phyloP scores from a whole-genome alignment of 2,113 vertebrate genomes.

The Mirounga angustirostris region DNA sequence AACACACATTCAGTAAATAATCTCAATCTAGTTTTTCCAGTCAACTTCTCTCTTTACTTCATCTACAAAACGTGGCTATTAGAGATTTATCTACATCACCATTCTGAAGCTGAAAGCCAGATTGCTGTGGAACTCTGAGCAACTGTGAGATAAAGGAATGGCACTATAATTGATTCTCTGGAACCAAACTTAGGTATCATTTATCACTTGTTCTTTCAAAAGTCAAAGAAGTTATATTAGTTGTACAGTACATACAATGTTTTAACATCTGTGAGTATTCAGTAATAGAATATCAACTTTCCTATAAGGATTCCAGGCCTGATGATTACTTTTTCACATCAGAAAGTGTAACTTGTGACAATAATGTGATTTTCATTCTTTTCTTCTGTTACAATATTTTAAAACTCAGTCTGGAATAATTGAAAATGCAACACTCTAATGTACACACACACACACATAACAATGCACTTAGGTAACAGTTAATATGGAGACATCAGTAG shows the following conservation, averaged over 20 bases:
- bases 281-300: background rate
- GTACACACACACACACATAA: background rate
- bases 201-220: conserved; percentile 49
- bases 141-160: conserved; percentile 42
- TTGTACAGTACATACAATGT: background rate
- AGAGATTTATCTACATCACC: background rate
- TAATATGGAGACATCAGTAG: conserved; percentile 50
- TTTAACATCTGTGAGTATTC: background rate
- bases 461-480: background rate
- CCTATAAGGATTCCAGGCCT: background rate
- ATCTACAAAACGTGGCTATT: background rate
- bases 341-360: background rate
- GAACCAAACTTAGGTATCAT: conserved; percentile 3
- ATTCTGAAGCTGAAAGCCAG: conserved; percentile 12
- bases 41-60: background rate
- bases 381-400: background rate
- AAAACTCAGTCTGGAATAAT: background rate
- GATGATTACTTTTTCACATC: background rate
- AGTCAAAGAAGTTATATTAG: conserved; percentile 13
- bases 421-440: background rate
- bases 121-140: background rate
- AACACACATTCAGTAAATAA: background rate
- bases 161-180: background rate
- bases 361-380: conserved; percentile 27
- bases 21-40: background rate